Percentiles rank a stretch among this genome's conserved stretches.
Evolutionary conservation across 2,113 vertebrate species (phyloP).

Genomic region (Asarcornis scutulata): DNA sequence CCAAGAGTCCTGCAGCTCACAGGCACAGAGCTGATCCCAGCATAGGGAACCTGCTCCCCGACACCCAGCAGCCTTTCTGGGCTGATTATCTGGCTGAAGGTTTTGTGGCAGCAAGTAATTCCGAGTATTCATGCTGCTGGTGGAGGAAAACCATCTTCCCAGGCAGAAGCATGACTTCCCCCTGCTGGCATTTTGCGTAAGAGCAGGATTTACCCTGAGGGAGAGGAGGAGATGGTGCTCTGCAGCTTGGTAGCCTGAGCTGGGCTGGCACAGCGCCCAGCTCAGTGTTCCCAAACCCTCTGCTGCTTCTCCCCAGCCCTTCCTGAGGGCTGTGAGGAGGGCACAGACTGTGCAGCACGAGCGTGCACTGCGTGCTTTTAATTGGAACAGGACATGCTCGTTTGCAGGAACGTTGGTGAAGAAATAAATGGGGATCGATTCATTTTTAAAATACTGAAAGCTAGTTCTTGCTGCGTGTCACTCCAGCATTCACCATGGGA

Average conservation of each 20-base stretch:
- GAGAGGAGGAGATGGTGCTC: background rate
- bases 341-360: background rate
- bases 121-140: background rate
- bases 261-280: background rate
- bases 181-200: background rate
- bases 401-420: background rate
- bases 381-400: background rate
- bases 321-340: background rate
- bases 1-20: background rate
- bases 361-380: background rate
- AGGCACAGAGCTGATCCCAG: background rate
- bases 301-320: background rate
- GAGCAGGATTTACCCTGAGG: background rate
- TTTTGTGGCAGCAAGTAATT: background rate
- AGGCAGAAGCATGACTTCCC: background rate
- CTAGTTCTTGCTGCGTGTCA: background rate
- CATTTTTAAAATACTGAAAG: background rate
- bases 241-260: background rate
- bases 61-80: background rate
- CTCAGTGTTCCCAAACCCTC: background rate
- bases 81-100: background rate
- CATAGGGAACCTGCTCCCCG: background rate
- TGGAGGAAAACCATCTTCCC: background rate
- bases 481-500: background rate
- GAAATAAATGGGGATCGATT: background rate